Conservation (phyloP, 1,140 invertebrate genomes). For the Amphibalanus amphitrite region DNA sequence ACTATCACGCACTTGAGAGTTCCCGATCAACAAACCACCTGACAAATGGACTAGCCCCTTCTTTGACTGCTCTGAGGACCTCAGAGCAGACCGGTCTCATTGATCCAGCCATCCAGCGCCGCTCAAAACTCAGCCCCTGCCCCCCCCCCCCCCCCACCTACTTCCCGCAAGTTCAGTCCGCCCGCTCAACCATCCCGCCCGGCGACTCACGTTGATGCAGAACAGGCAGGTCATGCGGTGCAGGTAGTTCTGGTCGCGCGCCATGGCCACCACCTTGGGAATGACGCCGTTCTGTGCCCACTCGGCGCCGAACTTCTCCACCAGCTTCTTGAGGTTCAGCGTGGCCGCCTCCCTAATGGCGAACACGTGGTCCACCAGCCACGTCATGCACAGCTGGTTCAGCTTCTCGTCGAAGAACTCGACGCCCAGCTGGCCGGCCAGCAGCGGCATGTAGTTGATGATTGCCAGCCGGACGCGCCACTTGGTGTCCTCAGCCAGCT, state of each 20-base stretch:
- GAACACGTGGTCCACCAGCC: slow-evolving; percentile 98
- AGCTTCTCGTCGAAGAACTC: slow-evolving; percentile 99
- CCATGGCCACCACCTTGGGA: slow-evolving; percentile 86
- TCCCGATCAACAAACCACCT: too few species aligned
- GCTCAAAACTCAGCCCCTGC: too few species aligned
- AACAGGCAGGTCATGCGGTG: slow-evolving; percentile 98
- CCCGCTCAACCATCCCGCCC: too few species aligned
- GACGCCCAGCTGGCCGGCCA: slow-evolving; percentile 87
- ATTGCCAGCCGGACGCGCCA: slow-evolving; percentile 97
- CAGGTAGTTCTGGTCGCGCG: slow-evolving; percentile 86
- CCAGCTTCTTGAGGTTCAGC: slow-evolving; percentile 87
- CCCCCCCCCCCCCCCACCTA: too few species aligned
- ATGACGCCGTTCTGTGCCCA: slow-evolving; percentile 96
- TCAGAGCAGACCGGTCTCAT: too few species aligned
- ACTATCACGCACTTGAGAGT: too few species aligned
- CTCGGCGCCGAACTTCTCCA: slow-evolving; percentile 92
- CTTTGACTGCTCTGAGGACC: too few species aligned
- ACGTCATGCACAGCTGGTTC: slow-evolving; percentile 93
- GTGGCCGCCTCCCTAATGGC: slow-evolving; percentile 98
- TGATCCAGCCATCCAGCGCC: too few species aligned
- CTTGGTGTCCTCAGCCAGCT: slow-evolving; percentile 96
- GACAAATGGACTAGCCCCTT: too few species aligned
- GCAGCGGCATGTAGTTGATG: slow-evolving; percentile 95
- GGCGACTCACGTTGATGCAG: slow-evolving; percentile 69
- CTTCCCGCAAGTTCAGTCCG: too few species aligned